These are phyloP conservation scores for Tapirus terrestris DNA, from an alignment of 2,113 vertebrate genomes.

Conservation along the genomic window DNA sequence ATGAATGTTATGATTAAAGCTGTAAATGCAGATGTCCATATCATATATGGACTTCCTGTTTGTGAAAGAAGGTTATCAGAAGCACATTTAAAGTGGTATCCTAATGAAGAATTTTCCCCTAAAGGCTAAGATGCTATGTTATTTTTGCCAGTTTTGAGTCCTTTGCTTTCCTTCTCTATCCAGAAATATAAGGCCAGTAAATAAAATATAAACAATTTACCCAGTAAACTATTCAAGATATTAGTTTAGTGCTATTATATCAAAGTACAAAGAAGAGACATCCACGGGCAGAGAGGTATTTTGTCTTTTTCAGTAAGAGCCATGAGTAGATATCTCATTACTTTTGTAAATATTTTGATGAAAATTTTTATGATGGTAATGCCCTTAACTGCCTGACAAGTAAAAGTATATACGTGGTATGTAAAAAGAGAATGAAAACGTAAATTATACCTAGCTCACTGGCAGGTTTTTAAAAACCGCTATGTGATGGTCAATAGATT, in stretches of 20 bases:
- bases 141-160: background rate
- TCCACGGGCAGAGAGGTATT: background rate
- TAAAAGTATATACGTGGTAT: background rate
- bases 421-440: background rate
- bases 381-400: conserved; percentile 39
- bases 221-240: background rate
- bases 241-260: background rate
- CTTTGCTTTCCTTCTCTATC: background rate
- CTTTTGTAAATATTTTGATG: conserved; percentile 69
- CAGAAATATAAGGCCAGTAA: background rate
- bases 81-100: background rate
- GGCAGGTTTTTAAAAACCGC: background rate
- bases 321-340: conserved; percentile 48
- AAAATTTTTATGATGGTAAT: conserved; percentile 68
- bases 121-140: background rate
- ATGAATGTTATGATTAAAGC: conserved; percentile 25
- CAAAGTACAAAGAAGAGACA: background rate
- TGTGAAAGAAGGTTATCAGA: background rate
- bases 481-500: background rate
- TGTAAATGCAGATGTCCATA: background rate
- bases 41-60: background rate
- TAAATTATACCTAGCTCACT: background rate
- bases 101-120: background rate
- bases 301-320: conserved; percentile 63
- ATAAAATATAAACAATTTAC: background rate